Conservation (phyloP, 1,140 invertebrate species). For the Mercenaria mercenaria region DNA sequence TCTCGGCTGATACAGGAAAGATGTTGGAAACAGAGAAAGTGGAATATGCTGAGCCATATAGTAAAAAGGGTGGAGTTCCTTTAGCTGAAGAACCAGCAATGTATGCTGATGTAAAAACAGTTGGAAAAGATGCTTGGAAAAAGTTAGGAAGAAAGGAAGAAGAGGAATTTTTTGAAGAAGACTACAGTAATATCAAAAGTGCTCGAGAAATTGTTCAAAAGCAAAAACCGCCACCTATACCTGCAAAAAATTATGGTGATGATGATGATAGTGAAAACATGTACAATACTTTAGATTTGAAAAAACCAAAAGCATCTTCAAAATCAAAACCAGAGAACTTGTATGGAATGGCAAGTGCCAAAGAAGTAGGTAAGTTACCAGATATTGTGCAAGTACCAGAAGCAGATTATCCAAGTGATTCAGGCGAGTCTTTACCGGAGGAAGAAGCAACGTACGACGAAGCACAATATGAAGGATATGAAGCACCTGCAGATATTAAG, state of each 20-base stretch:
- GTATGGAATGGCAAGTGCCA: conserved; percentile 47
- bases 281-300: conserved; percentile 12
- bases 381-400: background rate
- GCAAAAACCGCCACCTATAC: conserved; percentile 12
- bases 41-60: conserved; percentile 38
- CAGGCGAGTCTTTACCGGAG: background rate
- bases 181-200: conserved; percentile 34
- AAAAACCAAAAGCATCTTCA: background rate
- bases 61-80: conserved; percentile 21
- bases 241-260: conserved; percentile 1
- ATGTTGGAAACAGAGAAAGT: background rate
- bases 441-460: conserved; percentile 29
- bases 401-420: conserved; percentile 23
- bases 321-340: conserved; percentile 10
- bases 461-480: conserved; percentile 15
- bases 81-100: background rate
- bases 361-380: conserved; percentile 7
- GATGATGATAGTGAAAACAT: conserved; percentile 27
- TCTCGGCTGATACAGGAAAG: no score
- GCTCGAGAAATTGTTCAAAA: background rate
- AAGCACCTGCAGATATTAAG: background rate
- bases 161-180: conserved; percentile 34
- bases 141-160: background rate
- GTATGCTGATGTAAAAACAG: conserved; percentile 31
- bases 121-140: conserved; percentile 40